These are phyloP conservation scores for Arctia plantaginis DNA, from an alignment of 2,888 invertebrate species.

Conservation along the genomic window DNA sequence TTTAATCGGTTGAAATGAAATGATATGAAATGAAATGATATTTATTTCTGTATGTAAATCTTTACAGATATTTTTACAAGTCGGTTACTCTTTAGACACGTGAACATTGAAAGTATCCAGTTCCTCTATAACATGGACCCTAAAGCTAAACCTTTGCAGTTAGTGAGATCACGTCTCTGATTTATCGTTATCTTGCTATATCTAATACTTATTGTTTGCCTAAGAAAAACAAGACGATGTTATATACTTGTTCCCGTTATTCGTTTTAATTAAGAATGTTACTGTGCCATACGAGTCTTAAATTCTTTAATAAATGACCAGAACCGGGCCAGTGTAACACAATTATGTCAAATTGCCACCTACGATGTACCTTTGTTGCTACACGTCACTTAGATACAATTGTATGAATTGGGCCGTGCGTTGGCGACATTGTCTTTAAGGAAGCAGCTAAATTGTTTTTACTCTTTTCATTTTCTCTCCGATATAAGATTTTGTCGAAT, in stretches of 20 bases:
- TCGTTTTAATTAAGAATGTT: background rate
- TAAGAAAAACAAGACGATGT: background rate
- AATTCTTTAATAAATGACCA: background rate
- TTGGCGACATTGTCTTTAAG: slow-evolving; percentile 11
- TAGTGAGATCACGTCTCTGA: no score
- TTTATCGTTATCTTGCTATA: background rate
- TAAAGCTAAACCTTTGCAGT: no score
- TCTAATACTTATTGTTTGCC: background rate
- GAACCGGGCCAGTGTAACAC: background rate
- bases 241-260: background rate
- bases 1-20: no score
- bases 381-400: slow-evolving; percentile 27
- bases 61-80: no score
- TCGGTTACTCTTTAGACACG: no score
- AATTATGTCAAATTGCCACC: slow-evolving; percentile 18
- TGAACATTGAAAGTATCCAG: no score
- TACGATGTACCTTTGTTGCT: slow-evolving; percentile 12
- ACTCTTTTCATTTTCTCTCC: background rate
- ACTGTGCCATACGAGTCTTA: background rate
- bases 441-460: slow-evolving; percentile 15
- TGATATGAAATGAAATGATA: no score
- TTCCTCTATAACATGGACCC: no score
- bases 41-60: no score
- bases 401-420: slow-evolving; percentile 28
- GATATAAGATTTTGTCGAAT: slow-evolving; percentile 10